Percentiles rank a stretch among this genome's conserved stretches.
Evolutionary conservation across 2,113 vertebrate genomes (phyloP).

Genomic region (Illadopsis cleaveri): DNA sequence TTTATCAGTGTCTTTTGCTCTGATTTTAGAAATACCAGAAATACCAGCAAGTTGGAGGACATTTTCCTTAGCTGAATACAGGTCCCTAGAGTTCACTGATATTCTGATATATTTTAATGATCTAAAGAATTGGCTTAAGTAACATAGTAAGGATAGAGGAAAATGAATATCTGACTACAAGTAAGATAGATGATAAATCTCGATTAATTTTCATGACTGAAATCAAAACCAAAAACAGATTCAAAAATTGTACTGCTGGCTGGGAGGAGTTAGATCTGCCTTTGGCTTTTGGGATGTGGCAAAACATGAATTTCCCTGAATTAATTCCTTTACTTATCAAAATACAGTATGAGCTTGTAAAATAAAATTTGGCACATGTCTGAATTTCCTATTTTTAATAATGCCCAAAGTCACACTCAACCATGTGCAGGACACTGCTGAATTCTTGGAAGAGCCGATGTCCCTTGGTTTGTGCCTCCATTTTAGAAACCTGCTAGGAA

Average conservation of each 20-base stretch:
- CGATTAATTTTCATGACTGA: background rate
- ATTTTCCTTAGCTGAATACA: background rate
- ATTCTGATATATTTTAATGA: background rate
- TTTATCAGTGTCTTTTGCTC: background rate
- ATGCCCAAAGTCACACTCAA: background rate
- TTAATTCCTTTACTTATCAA: background rate
- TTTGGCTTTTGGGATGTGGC: background rate
- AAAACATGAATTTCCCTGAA: background rate
- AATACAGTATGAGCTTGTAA: background rate
- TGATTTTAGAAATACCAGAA: background rate
- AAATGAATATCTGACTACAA: background rate
- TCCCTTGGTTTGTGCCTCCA: background rate
- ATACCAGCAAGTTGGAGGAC: background rate
- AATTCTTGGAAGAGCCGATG: background rate
- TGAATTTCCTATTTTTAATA: background rate
- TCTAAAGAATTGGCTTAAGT: background rate
- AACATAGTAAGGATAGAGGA: background rate
- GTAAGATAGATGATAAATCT: background rate
- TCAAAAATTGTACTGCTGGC: background rate
- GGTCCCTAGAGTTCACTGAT: background rate
- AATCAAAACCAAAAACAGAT: background rate
- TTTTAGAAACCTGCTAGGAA: background rate
- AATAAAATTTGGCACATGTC: background rate
- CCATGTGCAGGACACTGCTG: background rate
- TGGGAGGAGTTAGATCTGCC: background rate